A percentile compares a stretch with the other conserved stretches of the same genome.
Evolutionary conservation across 1,140 invertebrate species (phyloP).

Genomic region (Hyles euphorbiae): DNA sequence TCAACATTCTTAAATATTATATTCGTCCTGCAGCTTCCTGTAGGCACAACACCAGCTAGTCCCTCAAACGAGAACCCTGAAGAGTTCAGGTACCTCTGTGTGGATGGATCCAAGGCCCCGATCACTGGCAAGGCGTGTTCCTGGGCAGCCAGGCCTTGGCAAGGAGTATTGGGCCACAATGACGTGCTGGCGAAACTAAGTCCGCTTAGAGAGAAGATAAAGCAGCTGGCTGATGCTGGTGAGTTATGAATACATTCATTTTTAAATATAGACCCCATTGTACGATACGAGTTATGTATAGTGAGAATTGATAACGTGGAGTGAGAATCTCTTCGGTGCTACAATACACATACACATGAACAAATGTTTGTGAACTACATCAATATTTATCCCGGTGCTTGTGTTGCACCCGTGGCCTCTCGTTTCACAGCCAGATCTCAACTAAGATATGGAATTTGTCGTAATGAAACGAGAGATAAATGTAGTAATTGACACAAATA

Average conservation of each 20-base stretch:
- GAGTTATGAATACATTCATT: slow-evolving; percentile 13
- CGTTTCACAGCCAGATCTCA: too few relatives aligned
- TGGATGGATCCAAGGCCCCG: slow-evolving; percentile 84
- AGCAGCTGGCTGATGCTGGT: slow-evolving; percentile 58
- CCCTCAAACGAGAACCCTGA: slow-evolving; percentile 75
- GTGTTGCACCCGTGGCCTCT: too few relatives aligned
- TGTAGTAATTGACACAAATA: too few relatives aligned
- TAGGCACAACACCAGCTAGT: slow-evolving; percentile 71
- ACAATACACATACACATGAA: too few relatives aligned
- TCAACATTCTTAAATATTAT: not conserved
- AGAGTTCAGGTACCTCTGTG: slow-evolving; percentile 86
- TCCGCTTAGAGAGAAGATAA: slow-evolving; percentile 63
- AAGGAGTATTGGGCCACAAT: slow-evolving; percentile 81
- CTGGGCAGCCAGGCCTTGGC: slow-evolving; percentile 89
- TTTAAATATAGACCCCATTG: too few relatives aligned
- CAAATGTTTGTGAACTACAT: too few relatives aligned
- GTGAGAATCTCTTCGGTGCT: too few relatives aligned
- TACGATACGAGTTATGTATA: too few relatives aligned
- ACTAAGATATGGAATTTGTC: too few relatives aligned
- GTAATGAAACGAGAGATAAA: too few relatives aligned
- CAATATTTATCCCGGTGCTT: too few relatives aligned
- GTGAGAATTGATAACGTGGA: too few relatives aligned
- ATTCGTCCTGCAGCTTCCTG: slow-evolving; percentile 68
- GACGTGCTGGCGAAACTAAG: slow-evolving; percentile 73
- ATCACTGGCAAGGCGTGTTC: slow-evolving; percentile 82